Percentiles rank a stretch among this genome's conserved stretches.
phyloP scores from a whole-genome alignment of 2,113 vertebrate genomes.

The Panthera tigris region DNA sequence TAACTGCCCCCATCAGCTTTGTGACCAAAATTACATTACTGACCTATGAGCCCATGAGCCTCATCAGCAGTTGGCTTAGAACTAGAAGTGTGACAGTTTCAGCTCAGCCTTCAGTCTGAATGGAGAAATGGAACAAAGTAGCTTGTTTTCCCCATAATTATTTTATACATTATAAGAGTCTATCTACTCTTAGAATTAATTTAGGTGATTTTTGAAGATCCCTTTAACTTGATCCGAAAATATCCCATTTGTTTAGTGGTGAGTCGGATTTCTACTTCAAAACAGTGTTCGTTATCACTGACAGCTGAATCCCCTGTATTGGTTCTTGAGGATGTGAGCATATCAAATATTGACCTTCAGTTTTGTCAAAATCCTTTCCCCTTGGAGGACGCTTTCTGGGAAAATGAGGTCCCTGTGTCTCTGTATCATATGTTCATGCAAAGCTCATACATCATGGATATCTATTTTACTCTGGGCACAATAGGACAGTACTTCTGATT shows the following conservation, averaged over 20 bases:
- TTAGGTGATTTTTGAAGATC: background rate
- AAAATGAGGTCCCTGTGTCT: background rate
- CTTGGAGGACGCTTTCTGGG: slow-evolving; percentile 1
- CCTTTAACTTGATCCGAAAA: slow-evolving; percentile 34
- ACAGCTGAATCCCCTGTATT: background rate
- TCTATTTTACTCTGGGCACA: slow-evolving; percentile 37
- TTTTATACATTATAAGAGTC: background rate
- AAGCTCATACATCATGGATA: background rate
- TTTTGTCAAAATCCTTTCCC: background rate
- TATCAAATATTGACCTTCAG: background rate
- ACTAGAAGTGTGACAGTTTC: background rate
- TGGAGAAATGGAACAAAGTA: background rate
- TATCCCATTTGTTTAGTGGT: background rate
- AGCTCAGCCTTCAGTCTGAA: background rate
- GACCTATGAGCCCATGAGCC: background rate
- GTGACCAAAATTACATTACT: slow-evolving; percentile 37
- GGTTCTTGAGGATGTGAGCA: background rate
- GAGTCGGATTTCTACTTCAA: background rate
- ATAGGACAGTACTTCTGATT: slow-evolving; percentile 30
- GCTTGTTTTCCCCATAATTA: background rate
- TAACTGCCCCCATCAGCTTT: background rate
- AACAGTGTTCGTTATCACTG: background rate
- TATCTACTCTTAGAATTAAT: background rate
- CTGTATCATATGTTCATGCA: slow-evolving; percentile 24
- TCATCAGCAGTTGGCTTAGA: slow-evolving; percentile 23